phyloP scores from a whole-genome alignment of 1,140 invertebrate species.

The Trichomalopsis sarcophagae region DNA sequence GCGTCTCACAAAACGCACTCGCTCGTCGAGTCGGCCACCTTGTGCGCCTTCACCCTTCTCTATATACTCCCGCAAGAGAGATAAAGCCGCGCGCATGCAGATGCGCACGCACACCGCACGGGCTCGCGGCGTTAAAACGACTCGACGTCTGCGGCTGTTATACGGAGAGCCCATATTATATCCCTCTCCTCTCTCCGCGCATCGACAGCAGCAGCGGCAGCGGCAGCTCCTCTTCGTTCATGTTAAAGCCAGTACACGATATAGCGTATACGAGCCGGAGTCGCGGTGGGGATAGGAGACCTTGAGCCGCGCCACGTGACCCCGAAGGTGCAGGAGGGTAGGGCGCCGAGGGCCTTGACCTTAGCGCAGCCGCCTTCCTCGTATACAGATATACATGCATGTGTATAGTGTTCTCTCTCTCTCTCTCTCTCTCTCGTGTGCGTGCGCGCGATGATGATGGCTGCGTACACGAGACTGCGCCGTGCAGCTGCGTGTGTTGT shows the following conservation, averaged over 20 bases:
- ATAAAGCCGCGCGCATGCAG: conserved; percentile 1
- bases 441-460: conserved; percentile 11
- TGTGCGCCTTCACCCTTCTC: background rate
- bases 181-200: background rate
- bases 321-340: conserved; percentile 71
- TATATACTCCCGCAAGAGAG: background rate
- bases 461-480: background rate
- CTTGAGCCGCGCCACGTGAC: conserved; percentile 74
- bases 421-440: no score
- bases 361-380: conserved; percentile 48
- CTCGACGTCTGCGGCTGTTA: conserved; percentile 16
- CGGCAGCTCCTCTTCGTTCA: conserved; percentile 46
- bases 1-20: no score
- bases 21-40: background rate
- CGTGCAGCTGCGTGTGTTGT: conserved; percentile 7
- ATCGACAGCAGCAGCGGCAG: conserved; percentile 49
- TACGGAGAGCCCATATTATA: background rate
- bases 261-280: conserved; percentile 25
- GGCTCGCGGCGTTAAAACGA: conserved; percentile 10
- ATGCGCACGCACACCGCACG: background rate
- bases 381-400: background rate
- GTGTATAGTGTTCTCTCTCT: no score
- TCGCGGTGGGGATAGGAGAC: conserved; percentile 72
- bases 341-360: conserved; percentile 75
- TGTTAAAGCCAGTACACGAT: background rate